Evolutionary conservation across 2,797 vertebrate species (phyloP), one percentile per base, ranked within the genome.

Genomic region (Eutrigla gurnardus): DNA sequence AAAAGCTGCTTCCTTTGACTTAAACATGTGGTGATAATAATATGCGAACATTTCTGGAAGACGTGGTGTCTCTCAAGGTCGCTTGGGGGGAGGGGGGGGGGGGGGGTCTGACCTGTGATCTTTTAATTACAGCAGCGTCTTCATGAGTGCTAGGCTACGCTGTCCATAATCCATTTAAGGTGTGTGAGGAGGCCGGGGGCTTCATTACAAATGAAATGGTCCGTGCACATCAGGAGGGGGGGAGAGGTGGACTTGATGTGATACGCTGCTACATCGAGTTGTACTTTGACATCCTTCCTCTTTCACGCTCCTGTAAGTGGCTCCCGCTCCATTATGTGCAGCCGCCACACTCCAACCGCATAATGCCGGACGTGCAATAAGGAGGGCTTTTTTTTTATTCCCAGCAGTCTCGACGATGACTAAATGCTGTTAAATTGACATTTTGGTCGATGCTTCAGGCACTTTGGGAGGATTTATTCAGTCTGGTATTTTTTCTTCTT

Each of bases 201-300:
- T 83, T 86, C 73, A 85, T 88, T 84, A 77, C 72, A 65, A 78
- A 78, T 15, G 11, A 85, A 88, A 85, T 64, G 82, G 73, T 69
- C 65, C 25, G n/a, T 83, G 77, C 67, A 73, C 67, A 57, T 8
- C 0, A 14, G 53, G 45, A 61, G 58, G 75, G 47, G 71, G 59
- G 17, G 59, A 46, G 49, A 74, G 68, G 67, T 70, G 78, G 65
- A 72, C 71, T 13, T 18, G 33, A 82, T 75, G 71, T 86, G 62
- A 72, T 49, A 72, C 32, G 57, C 81, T 63, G 82, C 81, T 78
- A 72, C 36, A 70, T 85, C 12, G 66, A 81, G 67, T 78, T 32
- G 61, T 42, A 14, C 49, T 82, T 33, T 78, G 73, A 73, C 76
- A 67, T 42, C 58, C 52, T 33, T 54, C 4, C 14, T 9, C 73